Conservation (phyloP, 2,797 vertebrate genomes). For the Micromesistius poutassou region DNA sequence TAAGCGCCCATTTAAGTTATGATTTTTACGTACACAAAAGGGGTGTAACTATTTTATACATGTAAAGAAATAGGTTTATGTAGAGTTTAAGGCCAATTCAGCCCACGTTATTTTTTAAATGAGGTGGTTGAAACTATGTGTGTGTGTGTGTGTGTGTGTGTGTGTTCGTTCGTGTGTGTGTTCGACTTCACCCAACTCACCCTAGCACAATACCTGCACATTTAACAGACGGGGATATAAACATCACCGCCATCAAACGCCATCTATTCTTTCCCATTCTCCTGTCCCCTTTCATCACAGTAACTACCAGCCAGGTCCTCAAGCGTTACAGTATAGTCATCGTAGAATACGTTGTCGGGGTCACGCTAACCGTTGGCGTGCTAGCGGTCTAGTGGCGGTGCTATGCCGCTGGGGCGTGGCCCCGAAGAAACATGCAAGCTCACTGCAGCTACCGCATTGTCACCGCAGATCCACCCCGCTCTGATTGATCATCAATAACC, state of each 20-base stretch:
- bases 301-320: too few relatives aligned
- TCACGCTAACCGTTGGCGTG: constrained; percentile 16
- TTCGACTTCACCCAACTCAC: neutral
- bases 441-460: constrained; percentile 67
- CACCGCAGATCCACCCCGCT: constrained; percentile 57
- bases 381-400: constrained; percentile 24
- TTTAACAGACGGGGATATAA: neutral
- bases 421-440: constrained; percentile 61
- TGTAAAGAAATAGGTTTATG: too few relatives aligned
- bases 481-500: constrained; percentile 53
- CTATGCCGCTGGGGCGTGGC: constrained; percentile 58
- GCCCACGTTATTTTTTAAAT: too few relatives aligned
- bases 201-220: neutral
- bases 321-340: neutral
- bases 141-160: too few relatives aligned
- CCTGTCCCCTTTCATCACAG: neutral
- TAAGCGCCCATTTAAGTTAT: neutral
- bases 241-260: neutral
- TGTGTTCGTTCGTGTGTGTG: neutral
- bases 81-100: too few relatives aligned
- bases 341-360: neutral
- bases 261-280: neutral
- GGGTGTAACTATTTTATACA: too few relatives aligned
- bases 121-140: too few relatives aligned
- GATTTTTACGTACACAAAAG: too few relatives aligned